Evolutionary conservation across 2,888 invertebrate genomes (phyloP).

Genomic region (Dilophus febrilis): DNA sequence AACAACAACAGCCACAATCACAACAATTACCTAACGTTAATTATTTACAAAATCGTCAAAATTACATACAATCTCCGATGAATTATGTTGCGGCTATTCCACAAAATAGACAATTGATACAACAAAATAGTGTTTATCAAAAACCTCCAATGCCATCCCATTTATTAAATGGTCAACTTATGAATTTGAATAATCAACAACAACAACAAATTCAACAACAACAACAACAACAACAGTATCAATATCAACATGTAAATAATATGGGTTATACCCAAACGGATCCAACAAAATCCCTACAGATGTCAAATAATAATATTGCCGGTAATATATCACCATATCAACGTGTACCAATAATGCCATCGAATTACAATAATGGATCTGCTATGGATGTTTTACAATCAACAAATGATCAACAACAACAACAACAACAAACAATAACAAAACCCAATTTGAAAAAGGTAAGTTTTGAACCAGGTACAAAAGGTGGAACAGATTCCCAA

Average conservation of each 20-base stretch:
- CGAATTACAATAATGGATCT: slow-evolving; percentile 16
- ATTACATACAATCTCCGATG: slow-evolving; percentile 6
- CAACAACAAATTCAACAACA: slow-evolving; percentile 15
- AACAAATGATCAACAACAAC: slow-evolving; percentile 27
- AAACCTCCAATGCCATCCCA: slow-evolving; percentile 5
- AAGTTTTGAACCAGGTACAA: slow-evolving; percentile 56
- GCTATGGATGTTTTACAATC: slow-evolving; percentile 23
- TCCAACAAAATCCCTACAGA: slow-evolving; percentile 18
- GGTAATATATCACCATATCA: slow-evolving; percentile 35
- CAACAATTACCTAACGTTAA: slow-evolving; percentile 13
- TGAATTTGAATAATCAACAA: slow-evolving; percentile 8
- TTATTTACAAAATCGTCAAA: slow-evolving; percentile 10
- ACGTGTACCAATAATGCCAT: slow-evolving; percentile 38
- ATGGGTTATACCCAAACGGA: slow-evolving; percentile 8
- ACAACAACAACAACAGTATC: slow-evolving; percentile 12
- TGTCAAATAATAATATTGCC: slow-evolving; percentile 37
- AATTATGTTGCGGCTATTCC: background rate
- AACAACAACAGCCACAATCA: slow-evolving; percentile 17
- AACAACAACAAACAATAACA: slow-evolving; percentile 18
- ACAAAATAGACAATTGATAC: slow-evolving; percentile 6
- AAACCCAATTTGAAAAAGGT: slow-evolving; percentile 37
- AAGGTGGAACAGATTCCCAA: slow-evolving; percentile 37
- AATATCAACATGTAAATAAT: slow-evolving; percentile 7
- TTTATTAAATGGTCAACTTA: too few relatives aligned
- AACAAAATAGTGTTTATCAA: slow-evolving; percentile 9